Evolutionary conservation across 2,888 invertebrate species (phyloP).

Genomic region (Iselma pallidipennis): DNA sequence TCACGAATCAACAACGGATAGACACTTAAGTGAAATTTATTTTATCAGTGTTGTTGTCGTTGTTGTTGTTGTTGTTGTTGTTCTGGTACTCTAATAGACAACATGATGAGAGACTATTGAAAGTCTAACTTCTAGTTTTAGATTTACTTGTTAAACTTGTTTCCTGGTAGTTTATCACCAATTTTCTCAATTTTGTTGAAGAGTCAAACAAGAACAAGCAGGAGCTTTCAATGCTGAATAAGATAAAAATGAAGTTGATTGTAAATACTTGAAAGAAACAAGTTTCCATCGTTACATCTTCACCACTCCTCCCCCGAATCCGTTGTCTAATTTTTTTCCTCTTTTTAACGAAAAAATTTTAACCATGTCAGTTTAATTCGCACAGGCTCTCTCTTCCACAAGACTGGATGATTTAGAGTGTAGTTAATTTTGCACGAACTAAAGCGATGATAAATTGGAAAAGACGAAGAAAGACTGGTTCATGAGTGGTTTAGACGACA

Average conservation of each 20-base stretch:
- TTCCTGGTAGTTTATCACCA: not conserved
- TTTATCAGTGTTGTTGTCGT: not conserved
- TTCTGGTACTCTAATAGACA: not conserved
- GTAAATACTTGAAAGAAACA: not conserved
- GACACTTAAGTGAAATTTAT: not conserved
- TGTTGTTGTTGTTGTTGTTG: not conserved
- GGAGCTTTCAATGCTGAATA: too few species aligned
- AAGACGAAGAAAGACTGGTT: not conserved
- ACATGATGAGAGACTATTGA: not conserved
- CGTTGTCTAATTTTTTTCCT: too few species aligned
- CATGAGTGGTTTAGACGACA: not conserved
- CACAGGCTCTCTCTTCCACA: not conserved
- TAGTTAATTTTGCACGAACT: not conserved
- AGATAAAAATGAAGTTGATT: not conserved
- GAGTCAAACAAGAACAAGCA: too few species aligned
- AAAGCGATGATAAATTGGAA: not conserved
- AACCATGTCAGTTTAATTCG: not conserved
- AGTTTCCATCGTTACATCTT: too few species aligned
- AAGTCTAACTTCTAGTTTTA: not conserved
- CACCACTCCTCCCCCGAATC: too few species aligned
- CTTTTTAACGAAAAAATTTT: not conserved
- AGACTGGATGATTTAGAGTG: not conserved
- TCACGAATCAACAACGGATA: not conserved
- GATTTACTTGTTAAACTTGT: not conserved
- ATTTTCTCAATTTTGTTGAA: not conserved